Percentiles rank a stretch among this genome's conserved stretches.
phyloP scores from a whole-genome alignment of 2,888 invertebrate genomes.

The Nemotelus nigrinus region DNA sequence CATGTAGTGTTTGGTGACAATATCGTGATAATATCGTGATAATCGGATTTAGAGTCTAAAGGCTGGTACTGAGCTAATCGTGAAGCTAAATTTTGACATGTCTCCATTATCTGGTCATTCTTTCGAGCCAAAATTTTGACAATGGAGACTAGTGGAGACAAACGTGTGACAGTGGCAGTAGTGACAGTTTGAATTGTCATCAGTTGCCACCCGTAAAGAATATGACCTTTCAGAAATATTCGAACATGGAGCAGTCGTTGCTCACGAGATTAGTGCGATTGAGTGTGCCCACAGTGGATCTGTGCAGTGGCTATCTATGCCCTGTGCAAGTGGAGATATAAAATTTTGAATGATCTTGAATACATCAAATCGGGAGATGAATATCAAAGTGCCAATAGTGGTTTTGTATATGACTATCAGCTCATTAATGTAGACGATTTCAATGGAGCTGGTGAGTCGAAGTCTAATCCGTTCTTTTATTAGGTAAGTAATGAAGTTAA shows the following conservation, averaged over 20 bases:
- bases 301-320: slow-evolving; percentile 93
- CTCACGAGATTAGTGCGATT: slow-evolving; percentile 96
- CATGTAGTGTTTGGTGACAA: too few relatives aligned
- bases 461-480: slow-evolving; percentile 98
- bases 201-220: slow-evolving; percentile 99
- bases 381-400: slow-evolving; percentile 91
- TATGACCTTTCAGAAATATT: slow-evolving; percentile 99
- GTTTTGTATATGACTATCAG: slow-evolving; percentile 93
- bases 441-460: slow-evolving; percentile 95
- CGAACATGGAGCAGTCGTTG: slow-evolving; percentile 99
- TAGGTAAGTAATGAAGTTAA: slow-evolving; percentile 71
- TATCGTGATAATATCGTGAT: too few relatives aligned
- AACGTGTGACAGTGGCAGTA: too few relatives aligned
- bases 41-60: too few relatives aligned
- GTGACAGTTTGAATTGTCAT: slow-evolving; percentile 66
- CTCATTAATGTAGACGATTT: slow-evolving; percentile 96
- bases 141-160: too few relatives aligned
- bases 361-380: slow-evolving; percentile 88
- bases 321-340: slow-evolving; percentile 96
- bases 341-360: slow-evolving; percentile 90
- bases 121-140: too few relatives aligned
- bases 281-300: slow-evolving; percentile 95
- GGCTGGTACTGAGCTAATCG: too few relatives aligned
- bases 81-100: too few relatives aligned
- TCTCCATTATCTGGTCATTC: too few relatives aligned